Base-by-base conservation (phyloP, 2,888 invertebrate species). In the Ctena decussata region DNA sequence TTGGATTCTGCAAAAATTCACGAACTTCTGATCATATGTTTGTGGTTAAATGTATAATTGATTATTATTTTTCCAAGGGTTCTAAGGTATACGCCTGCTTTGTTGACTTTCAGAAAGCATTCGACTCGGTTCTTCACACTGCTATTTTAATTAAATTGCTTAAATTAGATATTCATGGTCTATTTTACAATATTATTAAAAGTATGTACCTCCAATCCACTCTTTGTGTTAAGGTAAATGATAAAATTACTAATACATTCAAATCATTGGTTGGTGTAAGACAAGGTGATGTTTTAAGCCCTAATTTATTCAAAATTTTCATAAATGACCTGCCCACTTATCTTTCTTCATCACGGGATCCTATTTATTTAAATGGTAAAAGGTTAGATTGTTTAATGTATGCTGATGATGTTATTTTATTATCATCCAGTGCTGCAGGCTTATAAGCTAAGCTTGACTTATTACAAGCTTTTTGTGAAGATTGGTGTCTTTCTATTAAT, bases 241-340 rank as follows among this genome's bases (percentile, higher is more conserved):
- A 60, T 27, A 39, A 37, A 18, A 21, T 76, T 35, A 65, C 76
- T 21, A 30, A 39, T 0, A 32, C 37, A n/a, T 65, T 76, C 41
- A 39, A 11, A 30, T 65, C 65, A 24, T 8, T 41, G 12, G 65
- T 41, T 5, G 76, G 60, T 24, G 76, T 76, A 12, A 32, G 60
- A 24, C 60, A 76, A 41, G 76, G 76, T 3, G 76, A 76, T 41
- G 44, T 27, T 27, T 27, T 76, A 24, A 76, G 76, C n/a, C 76
- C 76, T 18, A 76, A 39, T 27, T 8, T 76, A 18, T 76, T 65
- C 30, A 65, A 76, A 41, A 27, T 41, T 37, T 76, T 65, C 35
- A 65, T 76, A 27, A 76, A 76, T 41, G 76, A 65, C 27, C 5
- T 60, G 24, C 12, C 41, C 12, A 30, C 49, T 24, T 41, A 41